A percentile compares a stretch with the other conserved stretches of the same genome.
These are phyloP conservation scores for Drosophila obscura DNA, from an alignment of 1,140 invertebrate species.

Conservation along the genomic window DNA sequence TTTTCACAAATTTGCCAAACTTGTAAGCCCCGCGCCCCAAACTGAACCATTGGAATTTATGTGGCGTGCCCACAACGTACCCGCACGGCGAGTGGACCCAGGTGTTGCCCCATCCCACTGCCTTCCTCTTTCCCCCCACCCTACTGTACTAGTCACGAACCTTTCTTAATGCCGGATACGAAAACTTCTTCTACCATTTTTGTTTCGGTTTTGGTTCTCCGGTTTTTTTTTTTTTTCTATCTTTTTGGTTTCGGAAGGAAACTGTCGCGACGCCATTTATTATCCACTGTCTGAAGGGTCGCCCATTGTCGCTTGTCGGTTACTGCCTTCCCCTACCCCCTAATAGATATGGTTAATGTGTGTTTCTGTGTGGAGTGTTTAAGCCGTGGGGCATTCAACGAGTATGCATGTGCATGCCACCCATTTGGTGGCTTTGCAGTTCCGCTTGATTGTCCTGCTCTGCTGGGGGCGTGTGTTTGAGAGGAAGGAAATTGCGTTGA, in stretches of 20 bases:
- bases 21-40: constrained; percentile 67
- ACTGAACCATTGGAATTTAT: constrained; percentile 78
- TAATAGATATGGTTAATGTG: constrained; percentile 74
- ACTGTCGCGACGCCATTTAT: constrained; percentile 83
- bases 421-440: constrained; percentile 9
- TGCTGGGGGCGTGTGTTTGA: constrained; percentile 14
- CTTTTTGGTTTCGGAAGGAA: constrained; percentile 66
- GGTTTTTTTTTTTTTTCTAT: background rate
- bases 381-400: constrained; percentile 18
- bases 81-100: constrained; percentile 69
- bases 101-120: constrained; percentile 56
- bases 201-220: too few relatives aligned
- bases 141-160: constrained; percentile 32
- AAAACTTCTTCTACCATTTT: constrained; percentile 44
- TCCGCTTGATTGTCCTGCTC: constrained; percentile 43
- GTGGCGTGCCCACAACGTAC: constrained; percentile 53
- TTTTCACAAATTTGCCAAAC: constrained; percentile 83
- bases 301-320: constrained; percentile 63
- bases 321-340: constrained; percentile 8
- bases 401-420: constrained; percentile 42
- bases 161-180: constrained; percentile 70
- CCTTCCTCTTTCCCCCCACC: too few relatives aligned
- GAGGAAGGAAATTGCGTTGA: background rate
- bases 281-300: constrained; percentile 75
- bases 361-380: constrained; percentile 52